Evolutionary conservation across 2,888 invertebrate species (phyloP), one percentile per base, ranked within the genome.

Genomic region (Andrena minutula): DNA sequence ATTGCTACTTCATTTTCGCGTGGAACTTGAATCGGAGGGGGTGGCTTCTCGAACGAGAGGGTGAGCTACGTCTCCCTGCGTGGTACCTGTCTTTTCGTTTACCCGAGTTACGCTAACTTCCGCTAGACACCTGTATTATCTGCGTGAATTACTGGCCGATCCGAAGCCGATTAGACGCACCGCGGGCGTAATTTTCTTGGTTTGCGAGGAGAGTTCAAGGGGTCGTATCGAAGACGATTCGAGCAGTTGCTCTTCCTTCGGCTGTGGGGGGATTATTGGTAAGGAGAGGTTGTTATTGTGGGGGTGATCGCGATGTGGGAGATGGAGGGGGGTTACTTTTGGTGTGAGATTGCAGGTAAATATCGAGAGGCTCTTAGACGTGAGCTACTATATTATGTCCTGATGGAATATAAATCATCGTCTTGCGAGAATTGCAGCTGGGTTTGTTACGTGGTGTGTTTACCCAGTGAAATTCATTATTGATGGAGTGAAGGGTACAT

Each of bases 1-100:
- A 85, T 83, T 83, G 85, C 86, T 72, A 83, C 86, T 86, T 85
- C 76, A 85, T 86, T 85, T 80, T 80, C 71, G 47, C 75, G 35
- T 23, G 66, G 30, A 66, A 47, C 74, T 68, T 28, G 20, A 26
- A 26, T 10, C 20, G 56, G 10, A 23, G 10, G 2, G 23, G 56
- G 56, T 10, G 20, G 56, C 10, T 10, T 23, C 23, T 23, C 23
- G 56, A 23, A 56, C 4, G 3, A 10, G 56, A 23, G 23, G 26
- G 4, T 26, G 32, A 26, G 47, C n/a, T 6, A 6, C 3, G 16
- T 26, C 16, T 32, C 28, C 16, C 30, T 56, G 47, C 26, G 61
- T 68, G 20, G 28, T 35, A 2, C 47, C 41, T 58, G 68, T 64
- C 72, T 20, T 47, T 47, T 64, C 10, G 23, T 65, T 78, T 12